Conservation (phyloP, 2,113 vertebrate species). For the Tupaia chinensis region DNA sequence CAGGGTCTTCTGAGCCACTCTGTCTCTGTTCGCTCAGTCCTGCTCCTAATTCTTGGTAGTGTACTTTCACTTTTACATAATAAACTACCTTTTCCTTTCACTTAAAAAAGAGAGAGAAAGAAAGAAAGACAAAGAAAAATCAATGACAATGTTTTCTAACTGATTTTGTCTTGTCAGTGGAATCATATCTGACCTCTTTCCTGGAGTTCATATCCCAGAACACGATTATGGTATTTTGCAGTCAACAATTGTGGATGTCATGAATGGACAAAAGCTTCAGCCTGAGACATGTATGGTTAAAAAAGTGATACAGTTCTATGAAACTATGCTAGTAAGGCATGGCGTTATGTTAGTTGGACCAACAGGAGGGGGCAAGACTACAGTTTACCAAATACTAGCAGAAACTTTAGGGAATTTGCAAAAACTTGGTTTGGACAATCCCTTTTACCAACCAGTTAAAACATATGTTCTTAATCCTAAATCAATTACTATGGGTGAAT, state of each 20-base stretch:
- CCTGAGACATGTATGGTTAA: slow-evolving; percentile 88
- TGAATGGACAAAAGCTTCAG: slow-evolving; percentile 88
- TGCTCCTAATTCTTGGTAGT: too few relatives aligned
- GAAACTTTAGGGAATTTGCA: slow-evolving; percentile 89
- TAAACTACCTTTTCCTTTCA: too few relatives aligned
- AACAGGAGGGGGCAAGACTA: slow-evolving; percentile 93
- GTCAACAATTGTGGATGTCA: slow-evolving; percentile 89
- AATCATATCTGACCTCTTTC: slow-evolving; percentile 94
- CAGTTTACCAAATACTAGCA: slow-evolving; percentile 90
- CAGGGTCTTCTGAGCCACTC: too few relatives aligned
- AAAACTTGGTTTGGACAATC: slow-evolving; percentile 81
- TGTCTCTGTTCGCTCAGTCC: too few relatives aligned
- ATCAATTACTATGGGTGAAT: slow-evolving; percentile 94
- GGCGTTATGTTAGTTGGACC: slow-evolving; percentile 95
- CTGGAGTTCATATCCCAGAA: slow-evolving; percentile 92
- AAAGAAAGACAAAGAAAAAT: not conserved
- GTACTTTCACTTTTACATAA: too few relatives aligned
- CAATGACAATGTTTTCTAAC: slow-evolving; percentile 4
- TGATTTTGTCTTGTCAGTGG: slow-evolving; percentile 85
- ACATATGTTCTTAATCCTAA: slow-evolving; percentile 93
- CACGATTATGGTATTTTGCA: slow-evolving; percentile 93
- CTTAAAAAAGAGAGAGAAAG: too few relatives aligned
- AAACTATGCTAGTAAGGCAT: slow-evolving; percentile 94
- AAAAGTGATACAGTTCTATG: slow-evolving; percentile 94
- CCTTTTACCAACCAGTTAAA: slow-evolving; percentile 91